These are phyloP conservation scores for Cacoxenus indagator DNA, from an alignment of 2,888 invertebrate genomes.

Conservation along the genomic window DNA sequence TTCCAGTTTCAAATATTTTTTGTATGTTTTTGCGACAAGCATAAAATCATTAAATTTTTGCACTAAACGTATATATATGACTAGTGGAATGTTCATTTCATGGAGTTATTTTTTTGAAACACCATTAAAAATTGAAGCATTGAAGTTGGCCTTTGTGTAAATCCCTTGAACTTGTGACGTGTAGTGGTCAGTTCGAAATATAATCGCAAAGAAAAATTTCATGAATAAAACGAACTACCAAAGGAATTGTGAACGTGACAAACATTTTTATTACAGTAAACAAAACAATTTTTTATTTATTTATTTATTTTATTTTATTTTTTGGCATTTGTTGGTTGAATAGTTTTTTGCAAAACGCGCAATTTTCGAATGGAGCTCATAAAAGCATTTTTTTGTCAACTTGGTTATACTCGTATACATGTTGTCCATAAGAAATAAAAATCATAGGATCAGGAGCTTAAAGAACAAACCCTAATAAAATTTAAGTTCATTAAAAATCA, in stretches of 20 bases:
- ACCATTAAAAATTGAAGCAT: constrained; percentile 3
- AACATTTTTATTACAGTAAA: background rate
- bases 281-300: background rate
- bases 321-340: background rate
- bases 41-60: background rate
- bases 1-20: too few relatives aligned
- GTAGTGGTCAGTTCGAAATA: background rate
- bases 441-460: too few relatives aligned
- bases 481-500: too few relatives aligned
- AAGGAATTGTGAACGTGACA: constrained; percentile 9
- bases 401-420: too few relatives aligned
- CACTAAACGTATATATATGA: background rate
- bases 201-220: background rate
- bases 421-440: too few relatives aligned
- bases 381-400: too few relatives aligned
- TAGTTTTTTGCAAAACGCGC: background rate
- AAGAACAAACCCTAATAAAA: too few relatives aligned
- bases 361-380: too few relatives aligned
- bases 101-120: background rate
- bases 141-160: constrained; percentile 8
- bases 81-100: background rate
- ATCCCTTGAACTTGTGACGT: constrained; percentile 12
- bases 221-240: background rate
- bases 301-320: background rate
- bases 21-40: too few relatives aligned